phyloP scores from a whole-genome alignment of 2,113 vertebrate genomes.

The Apteryx mantelli region DNA sequence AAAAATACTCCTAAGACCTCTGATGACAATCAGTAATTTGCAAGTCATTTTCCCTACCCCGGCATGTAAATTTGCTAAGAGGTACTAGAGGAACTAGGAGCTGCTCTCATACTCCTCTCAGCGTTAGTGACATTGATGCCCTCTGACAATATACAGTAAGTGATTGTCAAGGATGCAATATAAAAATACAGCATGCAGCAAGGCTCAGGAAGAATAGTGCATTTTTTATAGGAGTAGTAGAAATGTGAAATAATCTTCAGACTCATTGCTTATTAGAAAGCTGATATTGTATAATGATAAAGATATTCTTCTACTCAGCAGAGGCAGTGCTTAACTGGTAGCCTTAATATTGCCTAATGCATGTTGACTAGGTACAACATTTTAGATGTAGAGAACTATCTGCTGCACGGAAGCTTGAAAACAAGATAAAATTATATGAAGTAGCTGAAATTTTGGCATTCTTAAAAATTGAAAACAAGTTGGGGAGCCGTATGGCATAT shows the following conservation, averaged over 20 bases:
- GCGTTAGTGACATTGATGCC: background rate
- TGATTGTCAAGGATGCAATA: background rate
- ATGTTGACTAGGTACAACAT: background rate
- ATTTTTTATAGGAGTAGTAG: background rate
- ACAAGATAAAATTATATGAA: background rate
- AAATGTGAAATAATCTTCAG: background rate
- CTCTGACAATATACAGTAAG: background rate
- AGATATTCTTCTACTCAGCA: background rate
- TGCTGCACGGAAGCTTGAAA: background rate
- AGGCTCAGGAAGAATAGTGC: background rate
- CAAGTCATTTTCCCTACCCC: background rate
- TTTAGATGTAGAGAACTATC: background rate
- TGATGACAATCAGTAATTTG: background rate
- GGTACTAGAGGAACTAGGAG: background rate
- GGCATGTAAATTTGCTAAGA: background rate
- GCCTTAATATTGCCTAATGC: background rate
- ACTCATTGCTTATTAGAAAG: background rate
- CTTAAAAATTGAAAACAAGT: background rate
- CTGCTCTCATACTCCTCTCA: background rate
- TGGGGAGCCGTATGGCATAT: background rate
- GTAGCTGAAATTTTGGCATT: background rate
- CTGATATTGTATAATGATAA: background rate
- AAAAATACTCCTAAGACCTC: background rate
- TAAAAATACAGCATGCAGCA: background rate
- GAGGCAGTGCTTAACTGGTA: background rate